A percentile compares a stretch with the other conserved stretches of the same genome.
These are phyloP conservation scores for Ascidia mentula DNA, from an alignment of 23 tunicate species.

Conservation along the genomic window DNA sequence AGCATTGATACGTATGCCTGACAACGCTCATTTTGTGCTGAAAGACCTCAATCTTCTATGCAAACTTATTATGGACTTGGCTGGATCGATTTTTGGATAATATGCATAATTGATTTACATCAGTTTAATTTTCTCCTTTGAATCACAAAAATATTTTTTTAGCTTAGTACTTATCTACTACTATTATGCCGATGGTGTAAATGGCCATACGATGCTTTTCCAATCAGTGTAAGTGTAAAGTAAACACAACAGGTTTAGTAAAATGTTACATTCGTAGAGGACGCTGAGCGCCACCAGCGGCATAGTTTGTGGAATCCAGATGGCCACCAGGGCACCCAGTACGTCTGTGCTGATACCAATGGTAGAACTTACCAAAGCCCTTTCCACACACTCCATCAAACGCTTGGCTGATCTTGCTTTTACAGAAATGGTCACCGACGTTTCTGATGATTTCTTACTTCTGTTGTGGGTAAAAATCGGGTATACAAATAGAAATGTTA, in stretches of 20 bases:
- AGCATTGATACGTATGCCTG: slow-evolving; percentile 55
- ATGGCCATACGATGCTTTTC: slow-evolving; percentile 50
- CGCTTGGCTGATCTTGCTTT: slow-evolving; percentile 19
- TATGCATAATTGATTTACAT: slow-evolving; percentile 21
- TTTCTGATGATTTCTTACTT: background rate
- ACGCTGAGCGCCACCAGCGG: slow-evolving; percentile 57
- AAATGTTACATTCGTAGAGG: slow-evolving; percentile 49
- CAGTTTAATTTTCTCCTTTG: background rate
- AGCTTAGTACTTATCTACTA: no score
- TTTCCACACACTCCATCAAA: slow-evolving; percentile 50
- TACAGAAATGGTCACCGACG: background rate
- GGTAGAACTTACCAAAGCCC: slow-evolving; percentile 49
- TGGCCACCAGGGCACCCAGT: slow-evolving; percentile 44
- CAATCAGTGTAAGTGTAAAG: slow-evolving; percentile 68
- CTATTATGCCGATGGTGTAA: no score
- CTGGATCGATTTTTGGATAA: slow-evolving; percentile 13
- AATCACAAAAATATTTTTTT: background rate
- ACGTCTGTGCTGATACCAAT: slow-evolving; percentile 71
- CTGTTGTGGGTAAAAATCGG: slow-evolving; percentile 50
- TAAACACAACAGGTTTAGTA: slow-evolving; percentile 47
- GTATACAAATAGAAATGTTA: slow-evolving; percentile 64
- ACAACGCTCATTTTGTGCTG: slow-evolving; percentile 36
- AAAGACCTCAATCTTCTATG: slow-evolving; percentile 30
- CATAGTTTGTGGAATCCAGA: slow-evolving; percentile 48
- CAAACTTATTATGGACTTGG: slow-evolving; percentile 27